These are phyloP conservation scores for Anniella stebbinsi DNA, from an alignment of 2,797 vertebrate genomes.

Conservation along the genomic window DNA sequence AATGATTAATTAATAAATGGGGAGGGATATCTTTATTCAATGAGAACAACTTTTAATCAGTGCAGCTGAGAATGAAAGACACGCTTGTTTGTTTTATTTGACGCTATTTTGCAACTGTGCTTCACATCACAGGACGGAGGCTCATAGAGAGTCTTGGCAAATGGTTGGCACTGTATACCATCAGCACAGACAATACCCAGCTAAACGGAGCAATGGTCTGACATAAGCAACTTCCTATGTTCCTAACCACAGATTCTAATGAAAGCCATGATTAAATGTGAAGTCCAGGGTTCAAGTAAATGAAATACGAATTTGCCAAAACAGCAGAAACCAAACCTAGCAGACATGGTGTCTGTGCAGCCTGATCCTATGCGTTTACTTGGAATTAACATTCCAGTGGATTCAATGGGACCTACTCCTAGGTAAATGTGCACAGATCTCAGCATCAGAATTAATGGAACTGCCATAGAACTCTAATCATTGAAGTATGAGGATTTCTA, in stretches of 20 bases:
- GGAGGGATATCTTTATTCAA: background rate
- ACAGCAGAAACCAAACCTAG: background rate
- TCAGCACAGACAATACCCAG: background rate
- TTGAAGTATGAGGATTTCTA: background rate
- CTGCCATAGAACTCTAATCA: background rate
- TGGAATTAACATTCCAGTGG: background rate
- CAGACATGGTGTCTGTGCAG: background rate
- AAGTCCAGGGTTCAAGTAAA: background rate
- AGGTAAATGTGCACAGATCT: background rate
- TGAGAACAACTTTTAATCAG: constrained; percentile 5
- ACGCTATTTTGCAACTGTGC: background rate
- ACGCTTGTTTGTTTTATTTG: background rate
- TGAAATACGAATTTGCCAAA: background rate
- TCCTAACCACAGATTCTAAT: background rate
- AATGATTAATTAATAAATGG: background rate
- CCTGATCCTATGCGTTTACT: background rate
- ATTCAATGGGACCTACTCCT: background rate
- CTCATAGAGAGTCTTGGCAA: background rate
- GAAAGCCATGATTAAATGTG: background rate
- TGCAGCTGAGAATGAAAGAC: background rate
- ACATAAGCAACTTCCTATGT: background rate
- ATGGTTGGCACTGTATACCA: background rate
- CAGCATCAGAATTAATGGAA: background rate
- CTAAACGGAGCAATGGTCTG: background rate
- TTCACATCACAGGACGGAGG: background rate